These are phyloP conservation scores for Tribolium madens DNA, from an alignment of 1,140 invertebrate species.

Conservation along the genomic window DNA sequence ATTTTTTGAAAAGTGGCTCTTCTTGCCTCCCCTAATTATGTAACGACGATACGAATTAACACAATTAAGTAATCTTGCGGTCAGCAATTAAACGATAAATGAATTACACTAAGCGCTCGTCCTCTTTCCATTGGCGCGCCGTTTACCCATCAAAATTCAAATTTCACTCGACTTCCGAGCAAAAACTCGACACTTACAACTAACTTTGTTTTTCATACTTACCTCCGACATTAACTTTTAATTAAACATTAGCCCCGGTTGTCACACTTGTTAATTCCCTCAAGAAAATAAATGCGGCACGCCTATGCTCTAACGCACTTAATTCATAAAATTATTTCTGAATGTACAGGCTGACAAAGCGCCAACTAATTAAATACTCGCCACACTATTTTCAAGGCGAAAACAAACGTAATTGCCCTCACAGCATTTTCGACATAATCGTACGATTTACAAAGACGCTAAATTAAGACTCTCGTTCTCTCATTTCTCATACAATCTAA, in stretches of 20 bases:
- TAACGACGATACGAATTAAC: constrained; percentile 4
- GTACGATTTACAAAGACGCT: not conserved
- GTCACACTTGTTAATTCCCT: constrained; percentile 16
- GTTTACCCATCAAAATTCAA: constrained; percentile 19
- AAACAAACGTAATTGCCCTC: not conserved
- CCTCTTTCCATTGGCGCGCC: constrained; percentile 32
- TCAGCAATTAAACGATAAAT: constrained; percentile 21
- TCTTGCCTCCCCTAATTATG: not conserved
- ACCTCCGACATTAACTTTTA: constrained; percentile 15
- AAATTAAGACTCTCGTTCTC: no score
- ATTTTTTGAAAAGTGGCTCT: constrained; percentile 17
- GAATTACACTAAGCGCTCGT: constrained; percentile 16
- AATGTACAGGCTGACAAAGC: constrained; percentile 23
- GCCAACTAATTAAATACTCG: constrained; percentile 13
- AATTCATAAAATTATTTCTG: constrained; percentile 37
- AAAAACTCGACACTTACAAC: constrained; percentile 21
- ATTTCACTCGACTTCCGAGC: constrained; percentile 2
- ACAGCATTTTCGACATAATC: constrained; percentile 1
- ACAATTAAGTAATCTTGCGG: constrained; percentile 10
- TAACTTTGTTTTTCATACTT: constrained; percentile 14
- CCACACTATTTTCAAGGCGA: constrained; percentile 19
- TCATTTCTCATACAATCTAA: no score
- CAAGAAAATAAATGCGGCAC: constrained; percentile 2
- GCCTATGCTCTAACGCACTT: constrained; percentile 4
- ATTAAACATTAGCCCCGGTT: constrained; percentile 17